Evolutionary conservation across 1,140 invertebrate genomes (phyloP).

Genomic region (Papilio machaon): DNA sequence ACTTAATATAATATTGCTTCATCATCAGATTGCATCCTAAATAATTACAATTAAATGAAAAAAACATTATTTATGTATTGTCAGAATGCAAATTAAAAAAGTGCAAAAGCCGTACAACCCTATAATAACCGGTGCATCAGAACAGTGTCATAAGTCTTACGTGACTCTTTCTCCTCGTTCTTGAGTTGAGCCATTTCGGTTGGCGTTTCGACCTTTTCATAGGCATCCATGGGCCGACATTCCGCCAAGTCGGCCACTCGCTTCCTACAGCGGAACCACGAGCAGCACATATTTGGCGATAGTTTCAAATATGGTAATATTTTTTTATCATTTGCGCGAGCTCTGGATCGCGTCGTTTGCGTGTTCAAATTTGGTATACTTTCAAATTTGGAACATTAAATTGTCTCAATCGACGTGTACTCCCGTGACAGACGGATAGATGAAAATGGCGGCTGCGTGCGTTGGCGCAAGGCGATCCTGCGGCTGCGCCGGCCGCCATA

Average conservation of each 20-base stretch:
- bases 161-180: constrained; percentile 57
- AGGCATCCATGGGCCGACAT: constrained; percentile 57
- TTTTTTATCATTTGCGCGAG: constrained; percentile 40
- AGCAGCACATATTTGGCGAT: constrained; percentile 73
- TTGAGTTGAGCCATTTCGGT: constrained; percentile 49
- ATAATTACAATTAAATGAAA: background rate
- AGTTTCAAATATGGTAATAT: constrained; percentile 46
- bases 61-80: background rate
- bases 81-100: constrained; percentile 43
- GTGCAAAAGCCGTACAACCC: constrained; percentile 42
- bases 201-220: constrained; percentile 57
- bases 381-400: constrained; percentile 39
- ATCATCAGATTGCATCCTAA: background rate
- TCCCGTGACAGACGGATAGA: constrained; percentile 59
- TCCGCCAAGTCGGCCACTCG: constrained; percentile 68
- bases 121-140: constrained; percentile 48
- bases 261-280: constrained; percentile 72
- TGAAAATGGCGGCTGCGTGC: constrained; percentile 62
- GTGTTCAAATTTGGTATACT: constrained; percentile 20
- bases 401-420: constrained; percentile 57
- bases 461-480: constrained; percentile 77
- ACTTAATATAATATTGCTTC: constrained; percentile 18
- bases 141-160: constrained; percentile 62
- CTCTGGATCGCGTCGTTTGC: background rate
- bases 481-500: constrained; percentile 68